A percentile compares a stretch with the other conserved stretches of the same genome.
phyloP scores from a whole-genome alignment of 1,140 invertebrate species.

The Mycetomoellerius zeteki region DNA sequence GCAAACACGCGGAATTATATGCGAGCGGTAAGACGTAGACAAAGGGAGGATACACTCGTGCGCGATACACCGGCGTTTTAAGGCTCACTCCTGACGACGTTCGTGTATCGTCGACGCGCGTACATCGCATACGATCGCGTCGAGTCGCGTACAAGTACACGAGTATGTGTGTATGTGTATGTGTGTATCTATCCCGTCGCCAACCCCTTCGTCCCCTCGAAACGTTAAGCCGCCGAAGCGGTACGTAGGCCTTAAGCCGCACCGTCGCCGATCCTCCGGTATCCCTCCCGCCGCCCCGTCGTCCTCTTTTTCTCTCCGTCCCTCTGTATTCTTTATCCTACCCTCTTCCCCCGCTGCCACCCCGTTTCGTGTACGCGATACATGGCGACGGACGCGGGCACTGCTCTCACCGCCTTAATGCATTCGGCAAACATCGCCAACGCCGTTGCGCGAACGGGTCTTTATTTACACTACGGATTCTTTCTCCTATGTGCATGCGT shows the following conservation, averaged over 20 bases:
- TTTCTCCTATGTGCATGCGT: slow-evolving; percentile 64
- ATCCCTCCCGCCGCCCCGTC: slow-evolving; percentile 7
- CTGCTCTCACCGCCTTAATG: slow-evolving; percentile 80
- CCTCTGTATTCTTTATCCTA: slow-evolving; percentile 58
- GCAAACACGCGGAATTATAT: slow-evolving; percentile 86
- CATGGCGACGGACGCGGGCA: slow-evolving; percentile 74
- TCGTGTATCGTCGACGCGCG: slow-evolving; percentile 14
- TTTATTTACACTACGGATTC: slow-evolving; percentile 84
- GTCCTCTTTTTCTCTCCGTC: slow-evolving; percentile 56
- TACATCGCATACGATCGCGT: not conserved
- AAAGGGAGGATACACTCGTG: slow-evolving; percentile 76
- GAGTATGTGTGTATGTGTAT: not conserved
- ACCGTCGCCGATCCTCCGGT: slow-evolving; percentile 78
- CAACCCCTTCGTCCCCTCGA: slow-evolving; percentile 71
- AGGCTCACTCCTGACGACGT: slow-evolving; percentile 45
- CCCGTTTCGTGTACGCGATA: slow-evolving; percentile 66
- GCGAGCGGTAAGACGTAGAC: slow-evolving; percentile 87
- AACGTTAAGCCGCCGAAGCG: slow-evolving; percentile 81
- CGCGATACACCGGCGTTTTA: slow-evolving; percentile 24
- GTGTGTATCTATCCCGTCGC: not conserved
- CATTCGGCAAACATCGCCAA: slow-evolving; percentile 84
- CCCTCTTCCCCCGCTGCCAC: not conserved
- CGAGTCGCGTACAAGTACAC: not conserved
- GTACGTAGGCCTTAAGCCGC: slow-evolving; percentile 84
- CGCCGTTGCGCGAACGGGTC: slow-evolving; percentile 76